Conservation (phyloP, 2,113 vertebrate genomes). For the Formicarius rufipectus region DNA sequence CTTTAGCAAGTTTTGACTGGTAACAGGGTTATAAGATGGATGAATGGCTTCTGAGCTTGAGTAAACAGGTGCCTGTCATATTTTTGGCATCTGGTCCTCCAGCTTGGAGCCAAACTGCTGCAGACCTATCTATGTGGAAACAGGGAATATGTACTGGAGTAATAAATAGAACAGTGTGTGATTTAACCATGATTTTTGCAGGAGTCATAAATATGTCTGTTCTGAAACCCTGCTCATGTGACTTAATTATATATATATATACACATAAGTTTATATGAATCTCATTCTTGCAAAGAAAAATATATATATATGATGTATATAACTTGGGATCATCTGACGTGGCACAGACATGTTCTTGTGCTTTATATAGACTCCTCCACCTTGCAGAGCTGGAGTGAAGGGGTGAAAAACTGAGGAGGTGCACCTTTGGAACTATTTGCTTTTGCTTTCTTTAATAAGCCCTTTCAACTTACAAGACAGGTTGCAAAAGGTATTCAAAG, state of each 20-base stretch:
- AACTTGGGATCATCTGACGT: neutral
- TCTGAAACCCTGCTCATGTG: neutral
- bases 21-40: neutral
- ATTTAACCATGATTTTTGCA: neutral
- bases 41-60: neutral
- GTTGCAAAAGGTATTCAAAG: neutral
- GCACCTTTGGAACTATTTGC: neutral
- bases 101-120: neutral
- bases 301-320: accelerated
- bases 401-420: neutral
- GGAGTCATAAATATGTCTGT: neutral
- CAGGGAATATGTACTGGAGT: neutral
- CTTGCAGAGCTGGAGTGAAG: neutral
- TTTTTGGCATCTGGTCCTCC: neutral
- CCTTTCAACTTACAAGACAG: neutral
- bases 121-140: neutral
- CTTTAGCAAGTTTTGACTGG: neutral
- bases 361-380: neutral
- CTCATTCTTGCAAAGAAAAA: neutral
- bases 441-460: neutral
- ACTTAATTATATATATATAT: neutral
- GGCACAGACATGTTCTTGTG: accelerated
- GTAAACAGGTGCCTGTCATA: neutral
- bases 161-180: neutral
- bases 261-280: neutral